Percentiles rank a stretch among this genome's conserved stretches.
phyloP scores from a whole-genome alignment of 2,113 vertebrate species.

The Progne subis region DNA sequence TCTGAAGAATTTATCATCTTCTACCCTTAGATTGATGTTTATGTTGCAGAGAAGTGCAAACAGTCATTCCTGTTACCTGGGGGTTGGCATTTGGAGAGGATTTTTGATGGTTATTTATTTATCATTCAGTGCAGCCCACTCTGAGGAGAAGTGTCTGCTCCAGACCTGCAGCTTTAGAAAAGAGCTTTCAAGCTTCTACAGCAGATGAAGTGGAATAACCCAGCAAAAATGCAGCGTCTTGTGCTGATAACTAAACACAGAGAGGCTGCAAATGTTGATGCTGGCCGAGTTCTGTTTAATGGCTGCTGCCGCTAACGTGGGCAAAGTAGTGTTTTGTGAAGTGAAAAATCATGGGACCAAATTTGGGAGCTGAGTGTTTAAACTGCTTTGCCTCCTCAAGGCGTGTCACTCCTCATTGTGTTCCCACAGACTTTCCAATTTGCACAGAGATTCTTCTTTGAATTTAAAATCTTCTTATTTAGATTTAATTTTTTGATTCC shows the following conservation, averaged over 20 bases:
- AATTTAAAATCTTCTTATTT: not conserved
- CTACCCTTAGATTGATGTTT: not conserved
- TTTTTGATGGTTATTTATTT: slow-evolving; percentile 29
- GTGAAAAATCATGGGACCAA: not conserved
- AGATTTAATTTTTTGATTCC: not conserved
- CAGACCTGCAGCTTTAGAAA: not conserved
- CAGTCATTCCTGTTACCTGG: not conserved
- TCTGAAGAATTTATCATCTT: not conserved
- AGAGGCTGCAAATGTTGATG: not conserved
- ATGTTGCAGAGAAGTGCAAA: slow-evolving; percentile 1
- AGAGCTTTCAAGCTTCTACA: not conserved
- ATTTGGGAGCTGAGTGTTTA: not conserved
- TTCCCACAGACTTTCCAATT: not conserved
- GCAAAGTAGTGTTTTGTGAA: not conserved
- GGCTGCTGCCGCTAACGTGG: not conserved
- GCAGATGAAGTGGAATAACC: not conserved
- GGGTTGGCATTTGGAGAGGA: slow-evolving; percentile 18
- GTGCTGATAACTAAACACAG: not conserved
- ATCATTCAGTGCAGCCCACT: not conserved
- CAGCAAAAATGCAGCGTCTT: not conserved
- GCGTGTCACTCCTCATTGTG: not conserved
- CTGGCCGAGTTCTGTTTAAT: not conserved
- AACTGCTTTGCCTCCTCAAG: not conserved
- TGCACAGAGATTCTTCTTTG: not conserved
- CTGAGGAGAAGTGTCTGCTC: not conserved